Base-by-base conservation (phyloP, 2,113 vertebrate species). In the Lathamus discolor region DNA sequence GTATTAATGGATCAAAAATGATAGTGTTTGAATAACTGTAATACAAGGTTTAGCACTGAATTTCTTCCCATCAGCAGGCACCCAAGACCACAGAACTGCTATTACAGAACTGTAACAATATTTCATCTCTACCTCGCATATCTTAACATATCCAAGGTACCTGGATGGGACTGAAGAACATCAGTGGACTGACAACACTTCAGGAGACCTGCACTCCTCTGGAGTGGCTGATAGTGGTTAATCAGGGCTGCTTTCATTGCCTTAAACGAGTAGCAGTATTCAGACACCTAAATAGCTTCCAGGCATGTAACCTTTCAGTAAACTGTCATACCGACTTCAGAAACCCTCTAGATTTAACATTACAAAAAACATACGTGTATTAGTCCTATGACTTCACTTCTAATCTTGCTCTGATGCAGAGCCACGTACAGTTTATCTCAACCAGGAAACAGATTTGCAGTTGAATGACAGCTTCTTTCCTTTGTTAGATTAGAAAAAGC, bases 351-450 rank as follows among this genome's bases (percentile, higher is more conserved):
- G 35, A 66, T 69, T 73, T 10, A 80, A 23, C 31, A 46, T 24
- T 28, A n/a, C 13, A 64, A 63, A 81, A 43, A 9, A 15, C 17
- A 62, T 1, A 23, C 0, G 0, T 25, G 2, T 43, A 22, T 41
- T 19, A 62, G 28, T 72, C 13, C 23, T 62, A 39, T 2, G 16
- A 31, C 64, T 66, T 73, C 54, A 69, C 48, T 61, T 90, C 48
- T 12, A 13, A 52, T 20, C 73, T 39, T 28, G 25, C 35, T 41
- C 33, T 75, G 33, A 89, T 49, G 31, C 23, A 76, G 41, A 96
- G 28, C 9, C 37, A 79, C 28, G 49, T 10, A 46, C 27, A 70
- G 20, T 9, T 89, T 33, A 64, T 24, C 66, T 44, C 73, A 94
- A 17, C 29, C 9, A 22, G 68, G 94, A 64, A 28, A 76, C 0